phyloP scores from a whole-genome alignment of 2,888 invertebrate genomes.

The Ariolimax columbianus region DNA sequence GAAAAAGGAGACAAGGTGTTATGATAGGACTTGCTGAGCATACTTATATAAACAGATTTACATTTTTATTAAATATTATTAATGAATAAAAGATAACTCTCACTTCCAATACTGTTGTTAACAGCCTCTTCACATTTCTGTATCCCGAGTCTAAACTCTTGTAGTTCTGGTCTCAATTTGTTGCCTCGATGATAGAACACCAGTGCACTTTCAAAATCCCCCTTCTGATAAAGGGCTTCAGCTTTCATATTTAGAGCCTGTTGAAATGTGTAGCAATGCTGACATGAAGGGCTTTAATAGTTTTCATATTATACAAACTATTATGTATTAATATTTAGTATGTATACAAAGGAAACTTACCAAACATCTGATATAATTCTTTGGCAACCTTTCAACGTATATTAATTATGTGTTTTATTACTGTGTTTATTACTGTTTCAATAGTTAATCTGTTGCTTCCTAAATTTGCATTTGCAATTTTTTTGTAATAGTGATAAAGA shows the following conservation, averaged over 20 bases:
- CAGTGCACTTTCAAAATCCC: constrained; percentile 94
- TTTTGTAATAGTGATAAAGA: too few species aligned
- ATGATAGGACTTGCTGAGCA: neutral
- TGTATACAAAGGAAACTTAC: too few species aligned
- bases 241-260: constrained; percentile 92
- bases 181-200: constrained; percentile 94
- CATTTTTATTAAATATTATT: neutral
- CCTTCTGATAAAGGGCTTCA: constrained; percentile 93
- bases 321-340: too few species aligned
- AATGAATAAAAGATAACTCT: constrained; percentile 53
- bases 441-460: too few species aligned
- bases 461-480: too few species aligned
- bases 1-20: too few species aligned
- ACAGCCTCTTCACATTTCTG: constrained; percentile 97
- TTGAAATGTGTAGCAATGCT: neutral
- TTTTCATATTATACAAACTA: neutral
- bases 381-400: too few species aligned
- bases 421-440: too few species aligned
- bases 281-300: neutral
- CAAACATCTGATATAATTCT: too few species aligned
- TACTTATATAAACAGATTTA: neutral
- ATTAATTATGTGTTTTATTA: too few species aligned
- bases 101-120: constrained; percentile 89
- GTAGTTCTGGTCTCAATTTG: constrained; percentile 90
- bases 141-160: constrained; percentile 86